phyloP scores from a whole-genome alignment of 2,888 invertebrate species.

The Phyto melanocephala region DNA sequence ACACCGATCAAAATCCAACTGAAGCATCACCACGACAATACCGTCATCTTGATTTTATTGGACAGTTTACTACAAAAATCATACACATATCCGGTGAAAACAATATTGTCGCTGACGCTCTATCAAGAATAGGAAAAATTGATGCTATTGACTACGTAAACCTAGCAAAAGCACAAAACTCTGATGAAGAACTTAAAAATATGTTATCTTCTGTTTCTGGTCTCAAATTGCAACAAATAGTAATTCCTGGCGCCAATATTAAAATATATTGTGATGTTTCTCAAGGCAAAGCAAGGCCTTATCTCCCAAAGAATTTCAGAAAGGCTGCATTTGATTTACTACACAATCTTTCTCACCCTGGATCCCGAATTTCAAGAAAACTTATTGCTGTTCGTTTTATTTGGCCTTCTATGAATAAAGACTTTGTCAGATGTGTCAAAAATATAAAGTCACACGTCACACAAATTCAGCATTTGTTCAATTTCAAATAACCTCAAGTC shows the following conservation, averaged over 20 bases:
- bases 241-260: not conserved
- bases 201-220: not conserved
- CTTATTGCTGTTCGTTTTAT: too few relatives aligned
- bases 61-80: not conserved
- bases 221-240: not conserved
- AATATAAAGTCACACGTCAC: not conserved
- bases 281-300: not conserved
- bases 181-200: not conserved
- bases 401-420: not conserved
- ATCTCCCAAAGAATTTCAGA: not conserved
- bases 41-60: not conserved
- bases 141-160: not conserved
- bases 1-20: not conserved
- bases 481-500: not conserved
- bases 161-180: not conserved
- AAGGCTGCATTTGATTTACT: not conserved
- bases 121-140: not conserved
- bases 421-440: not conserved
- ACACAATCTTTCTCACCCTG: not conserved
- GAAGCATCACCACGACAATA: not conserved
- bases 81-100: not conserved
- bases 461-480: not conserved
- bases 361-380: not conserved
- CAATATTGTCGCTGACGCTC: not conserved
- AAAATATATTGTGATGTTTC: not conserved